Evolutionary conservation across 2,888 invertebrate species (phyloP).

Genomic region (Kryphioiulus occultus): DNA sequence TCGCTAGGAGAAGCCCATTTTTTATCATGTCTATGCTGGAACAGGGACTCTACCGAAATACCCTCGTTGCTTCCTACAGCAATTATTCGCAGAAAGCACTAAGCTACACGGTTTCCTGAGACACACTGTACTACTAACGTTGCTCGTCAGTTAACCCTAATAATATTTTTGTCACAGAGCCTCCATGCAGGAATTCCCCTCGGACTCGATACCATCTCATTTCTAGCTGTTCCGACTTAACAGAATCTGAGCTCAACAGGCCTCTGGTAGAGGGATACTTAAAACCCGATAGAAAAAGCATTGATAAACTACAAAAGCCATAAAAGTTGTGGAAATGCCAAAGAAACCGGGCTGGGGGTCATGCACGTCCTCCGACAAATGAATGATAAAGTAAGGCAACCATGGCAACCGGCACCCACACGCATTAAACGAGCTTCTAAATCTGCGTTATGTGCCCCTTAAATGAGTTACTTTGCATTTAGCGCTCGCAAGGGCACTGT

Average conservation of each 20-base stretch:
- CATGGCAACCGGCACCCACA: conserved; percentile 29
- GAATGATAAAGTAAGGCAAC: conserved; percentile 26
- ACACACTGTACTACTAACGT: too few relatives aligned
- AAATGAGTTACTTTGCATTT: conserved; percentile 46
- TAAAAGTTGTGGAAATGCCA: not conserved
- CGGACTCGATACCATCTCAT: not conserved
- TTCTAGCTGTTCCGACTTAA: not conserved
- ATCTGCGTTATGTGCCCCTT: conserved; percentile 33
- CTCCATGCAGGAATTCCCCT: not conserved
- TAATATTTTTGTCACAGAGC: too few relatives aligned
- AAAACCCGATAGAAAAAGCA: conserved; percentile 14
- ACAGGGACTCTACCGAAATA: too few relatives aligned
- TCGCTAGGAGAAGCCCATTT: too few relatives aligned
- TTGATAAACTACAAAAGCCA: conserved; percentile 14
- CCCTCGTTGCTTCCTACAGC: too few relatives aligned
- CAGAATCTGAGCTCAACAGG: not conserved
- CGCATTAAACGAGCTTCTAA: conserved; percentile 29
- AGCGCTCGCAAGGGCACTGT: conserved; percentile 31
- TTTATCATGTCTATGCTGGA: too few relatives aligned
- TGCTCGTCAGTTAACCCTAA: too few relatives aligned
- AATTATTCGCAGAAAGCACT: too few relatives aligned
- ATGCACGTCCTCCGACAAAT: conserved; percentile 2
- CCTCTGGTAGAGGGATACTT: not conserved
- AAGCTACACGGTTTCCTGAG: too few relatives aligned
- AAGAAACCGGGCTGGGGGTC: conserved; percentile 12